Evolutionary conservation across 53 echinoderm and acorn worm genomes (phyloP), one percentile per base, ranked within the genome.

Genomic region (Hippasteria phrygiana): DNA sequence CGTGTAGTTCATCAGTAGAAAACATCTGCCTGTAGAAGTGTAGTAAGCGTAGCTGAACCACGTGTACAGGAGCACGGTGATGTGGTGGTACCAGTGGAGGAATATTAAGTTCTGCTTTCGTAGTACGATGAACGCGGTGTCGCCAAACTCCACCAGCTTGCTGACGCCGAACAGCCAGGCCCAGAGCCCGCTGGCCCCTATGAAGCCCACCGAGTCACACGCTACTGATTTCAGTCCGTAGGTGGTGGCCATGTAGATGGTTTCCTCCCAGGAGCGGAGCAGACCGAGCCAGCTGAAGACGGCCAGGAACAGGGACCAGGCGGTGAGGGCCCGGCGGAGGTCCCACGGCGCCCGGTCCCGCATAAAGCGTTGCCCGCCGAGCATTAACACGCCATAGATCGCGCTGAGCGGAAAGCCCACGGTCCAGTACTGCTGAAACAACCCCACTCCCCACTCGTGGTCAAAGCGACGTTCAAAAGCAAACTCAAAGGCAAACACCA

Each of bases 31-130:
- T 1, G 78, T 47, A 11, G 87, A 64, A 4, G 77, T 87, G 40
- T 70, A 78, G 17, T 87, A 54, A 1, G 64, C 78, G 31, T 91
- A 78, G 33, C 70, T 78, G 18, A 54, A 77, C 77, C 76, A 77
- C 14, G 69, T 43, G 55, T 87, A 91, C 17, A 91, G 40, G 0
- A 87, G 48, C 29, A 91, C 91, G 24, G 87, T 91, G 26, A 89
- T 77, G 33, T 93, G 93, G 47, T 93, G 93, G 22, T 93, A 93
- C 93, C 93, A 93, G 32, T 93, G 93, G 2, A 93, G 88, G 26
- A 93, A 89, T 5, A 93, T 89, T 66, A 93, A 55, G 34, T 86
- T 89, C 55, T 88, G 83, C 54, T 93, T 93, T 6, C 93, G 77
- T 31, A 93, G 87, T 14, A 93, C 93, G 50, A 93, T 89, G 87